These are phyloP conservation scores for Antheraea yamamai DNA, from an alignment of 2,888 invertebrate species.

Conservation along the genomic window DNA sequence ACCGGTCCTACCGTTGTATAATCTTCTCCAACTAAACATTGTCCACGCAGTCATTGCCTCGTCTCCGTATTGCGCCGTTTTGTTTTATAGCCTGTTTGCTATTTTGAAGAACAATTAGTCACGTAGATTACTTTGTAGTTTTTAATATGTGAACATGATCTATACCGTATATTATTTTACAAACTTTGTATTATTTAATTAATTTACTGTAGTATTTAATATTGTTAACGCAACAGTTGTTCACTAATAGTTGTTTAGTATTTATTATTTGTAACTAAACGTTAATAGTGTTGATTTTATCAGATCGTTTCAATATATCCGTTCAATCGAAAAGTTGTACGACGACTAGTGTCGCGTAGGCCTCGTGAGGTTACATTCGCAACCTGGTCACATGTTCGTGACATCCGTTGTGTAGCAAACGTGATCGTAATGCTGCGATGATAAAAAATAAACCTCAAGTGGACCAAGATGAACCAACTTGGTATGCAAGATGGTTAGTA, in stretches of 20 bases:
- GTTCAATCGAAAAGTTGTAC: slow-evolving; percentile 57
- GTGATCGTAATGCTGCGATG: slow-evolving; percentile 61
- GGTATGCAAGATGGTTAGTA: slow-evolving; percentile 53
- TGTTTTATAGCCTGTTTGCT: slow-evolving; percentile 31
- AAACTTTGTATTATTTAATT: not conserved
- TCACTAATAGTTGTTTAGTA: slow-evolving; percentile 1
- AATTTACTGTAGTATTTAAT: not conserved
- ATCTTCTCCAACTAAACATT: slow-evolving; percentile 77
- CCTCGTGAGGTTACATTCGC: slow-evolving; percentile 55
- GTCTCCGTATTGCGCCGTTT: slow-evolving; percentile 79
- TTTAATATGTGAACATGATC: not conserved
- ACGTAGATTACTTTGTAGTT: not conserved
- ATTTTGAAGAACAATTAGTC: not conserved
- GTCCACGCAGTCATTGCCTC: slow-evolving; percentile 80
- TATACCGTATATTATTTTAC: not conserved
- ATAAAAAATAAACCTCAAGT: slow-evolving; percentile 48
- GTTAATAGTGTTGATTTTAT: slow-evolving; percentile 1
- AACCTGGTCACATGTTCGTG: slow-evolving; percentile 68
- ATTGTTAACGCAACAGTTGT: not conserved
- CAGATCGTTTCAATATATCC: slow-evolving; percentile 42
- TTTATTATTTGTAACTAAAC: not conserved
- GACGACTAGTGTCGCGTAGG: slow-evolving; percentile 59
- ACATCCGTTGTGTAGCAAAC: slow-evolving; percentile 73
- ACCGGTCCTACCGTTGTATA: slow-evolving; percentile 62
- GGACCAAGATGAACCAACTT: slow-evolving; percentile 51